phyloP scores from a whole-genome alignment of 2,797 vertebrate species.

The Capromys pilorides region DNA sequence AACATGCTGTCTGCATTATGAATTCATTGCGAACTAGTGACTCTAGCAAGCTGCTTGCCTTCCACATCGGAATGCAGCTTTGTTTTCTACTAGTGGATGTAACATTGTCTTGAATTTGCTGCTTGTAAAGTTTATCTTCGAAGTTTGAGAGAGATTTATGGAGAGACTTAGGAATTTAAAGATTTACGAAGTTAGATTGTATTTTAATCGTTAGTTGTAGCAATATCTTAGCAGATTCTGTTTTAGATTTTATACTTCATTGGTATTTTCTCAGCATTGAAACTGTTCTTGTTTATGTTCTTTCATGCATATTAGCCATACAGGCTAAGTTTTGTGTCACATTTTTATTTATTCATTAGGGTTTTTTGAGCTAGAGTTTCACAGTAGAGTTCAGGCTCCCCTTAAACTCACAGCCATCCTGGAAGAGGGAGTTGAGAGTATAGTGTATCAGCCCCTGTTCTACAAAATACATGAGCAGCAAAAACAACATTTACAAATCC shows the following conservation, averaged over 20 bases:
- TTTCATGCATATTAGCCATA: background rate
- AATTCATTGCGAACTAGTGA: background rate
- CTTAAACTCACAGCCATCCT: background rate
- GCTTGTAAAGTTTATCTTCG: background rate
- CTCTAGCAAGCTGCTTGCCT: background rate
- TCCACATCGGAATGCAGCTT: background rate
- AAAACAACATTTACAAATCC: background rate
- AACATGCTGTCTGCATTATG: background rate
- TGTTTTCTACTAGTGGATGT: background rate
- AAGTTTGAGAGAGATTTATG: background rate
- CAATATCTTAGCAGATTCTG: background rate
- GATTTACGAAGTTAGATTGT: background rate
- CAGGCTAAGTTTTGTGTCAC: background rate
- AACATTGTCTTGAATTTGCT: background rate
- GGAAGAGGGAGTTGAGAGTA: background rate
- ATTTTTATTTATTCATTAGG: background rate
- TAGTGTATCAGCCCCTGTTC: background rate
- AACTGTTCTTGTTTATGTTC: background rate
- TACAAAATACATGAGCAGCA: background rate
- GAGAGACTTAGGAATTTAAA: background rate
- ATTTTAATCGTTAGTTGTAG: background rate
- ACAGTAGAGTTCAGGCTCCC: background rate
- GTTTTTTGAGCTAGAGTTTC: background rate
- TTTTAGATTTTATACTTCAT: background rate
- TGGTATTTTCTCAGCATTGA: conserved; percentile 29